These are phyloP conservation scores for Heloderma charlesbogerti DNA, from an alignment of 2,113 vertebrate species.

Conservation along the genomic window DNA sequence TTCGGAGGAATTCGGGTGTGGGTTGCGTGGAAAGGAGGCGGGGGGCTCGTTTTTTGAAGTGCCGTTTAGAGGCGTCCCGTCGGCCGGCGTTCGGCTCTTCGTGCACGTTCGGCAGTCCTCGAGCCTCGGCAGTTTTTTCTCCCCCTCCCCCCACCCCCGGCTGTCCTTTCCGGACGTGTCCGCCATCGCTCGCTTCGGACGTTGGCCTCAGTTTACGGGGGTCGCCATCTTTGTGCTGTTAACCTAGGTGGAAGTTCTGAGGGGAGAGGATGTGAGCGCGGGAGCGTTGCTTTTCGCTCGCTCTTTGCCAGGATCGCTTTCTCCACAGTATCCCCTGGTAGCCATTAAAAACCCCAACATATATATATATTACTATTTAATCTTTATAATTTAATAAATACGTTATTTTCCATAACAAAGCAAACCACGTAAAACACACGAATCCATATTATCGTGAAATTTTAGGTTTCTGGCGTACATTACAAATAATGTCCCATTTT, in stretches of 20 bases:
- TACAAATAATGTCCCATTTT: no score
- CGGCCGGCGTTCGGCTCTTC: not conserved
- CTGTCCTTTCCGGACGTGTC: not conserved
- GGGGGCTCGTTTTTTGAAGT: no score
- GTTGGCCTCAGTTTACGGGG: rapidly evolving
- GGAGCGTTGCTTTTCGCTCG: rapidly evolving
- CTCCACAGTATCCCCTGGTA: no score
- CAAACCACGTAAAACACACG: not conserved
- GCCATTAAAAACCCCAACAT: no score
- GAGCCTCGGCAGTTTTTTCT: not conserved
- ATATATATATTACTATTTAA: no score
- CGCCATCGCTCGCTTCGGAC: not conserved
- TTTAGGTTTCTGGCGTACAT: not conserved
- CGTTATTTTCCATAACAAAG: not conserved
- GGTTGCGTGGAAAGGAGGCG: not conserved
- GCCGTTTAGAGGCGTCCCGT: no score
- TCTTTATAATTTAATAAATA: no score
- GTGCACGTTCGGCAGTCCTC: not conserved
- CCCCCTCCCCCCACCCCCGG: not conserved
- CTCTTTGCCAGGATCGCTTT: no score
- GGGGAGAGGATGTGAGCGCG: rapidly evolving
- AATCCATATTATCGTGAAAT: not conserved
- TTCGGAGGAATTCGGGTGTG: not conserved
- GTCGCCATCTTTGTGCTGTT: constrained; percentile 8
- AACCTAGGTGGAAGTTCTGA: not conserved